Evolutionary conservation across 2,797 vertebrate genomes (phyloP).

Genomic region (Merluccius polli): DNA sequence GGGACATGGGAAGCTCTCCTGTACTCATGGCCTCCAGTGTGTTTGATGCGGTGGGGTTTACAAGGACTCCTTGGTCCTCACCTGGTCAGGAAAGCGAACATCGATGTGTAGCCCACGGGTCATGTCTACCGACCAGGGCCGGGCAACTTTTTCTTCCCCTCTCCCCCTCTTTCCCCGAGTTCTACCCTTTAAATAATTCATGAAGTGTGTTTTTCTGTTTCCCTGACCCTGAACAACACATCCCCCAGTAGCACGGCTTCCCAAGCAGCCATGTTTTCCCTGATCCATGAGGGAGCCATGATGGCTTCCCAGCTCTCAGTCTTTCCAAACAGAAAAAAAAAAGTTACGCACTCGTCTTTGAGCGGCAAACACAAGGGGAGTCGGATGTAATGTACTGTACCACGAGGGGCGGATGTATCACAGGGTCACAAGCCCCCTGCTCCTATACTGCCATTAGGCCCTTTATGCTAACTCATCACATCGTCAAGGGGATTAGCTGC

Average conservation of each 20-base stretch:
- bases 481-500: too few relatives aligned
- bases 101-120: conserved; percentile 34
- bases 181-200: conserved; percentile 61
- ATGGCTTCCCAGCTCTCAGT: conserved; percentile 53
- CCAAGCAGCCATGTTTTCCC: conserved; percentile 26
- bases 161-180: conserved; percentile 20
- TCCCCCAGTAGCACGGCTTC: conserved; percentile 43
- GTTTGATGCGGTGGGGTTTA: background rate
- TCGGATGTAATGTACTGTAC: too few relatives aligned
- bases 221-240: conserved; percentile 57
- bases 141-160: conserved; percentile 26
- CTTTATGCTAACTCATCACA: background rate
- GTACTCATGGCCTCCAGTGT: too few relatives aligned
- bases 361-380: conserved; percentile 35
- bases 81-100: conserved; percentile 13
- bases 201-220: conserved; percentile 60
- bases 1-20: too few relatives aligned
- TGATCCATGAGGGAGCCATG: conserved; percentile 45
- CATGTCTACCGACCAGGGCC: conserved; percentile 40
- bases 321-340: conserved; percentile 57
- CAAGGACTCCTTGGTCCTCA: background rate
- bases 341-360: conserved; percentile 61
- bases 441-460: background rate
- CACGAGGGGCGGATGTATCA: background rate
- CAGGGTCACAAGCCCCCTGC: conserved; percentile 10